Conservation (phyloP, 2,113 vertebrate genomes). For the Epinephelus lanceolatus region DNA sequence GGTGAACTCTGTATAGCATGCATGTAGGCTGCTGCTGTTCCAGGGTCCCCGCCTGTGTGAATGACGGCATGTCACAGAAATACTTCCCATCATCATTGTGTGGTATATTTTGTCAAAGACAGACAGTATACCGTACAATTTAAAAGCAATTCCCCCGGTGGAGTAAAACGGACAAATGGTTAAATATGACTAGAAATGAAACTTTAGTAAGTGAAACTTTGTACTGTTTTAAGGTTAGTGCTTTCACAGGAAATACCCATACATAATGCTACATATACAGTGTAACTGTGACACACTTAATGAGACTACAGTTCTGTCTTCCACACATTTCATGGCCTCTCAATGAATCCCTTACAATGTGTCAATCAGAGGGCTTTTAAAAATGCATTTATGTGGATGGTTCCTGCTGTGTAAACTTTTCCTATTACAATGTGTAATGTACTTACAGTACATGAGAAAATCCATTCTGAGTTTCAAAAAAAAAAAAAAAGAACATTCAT, state of each 20-base stretch:
- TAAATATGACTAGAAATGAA: too few species aligned
- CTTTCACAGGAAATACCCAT: slow-evolving; percentile 4
- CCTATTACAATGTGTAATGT: not conserved
- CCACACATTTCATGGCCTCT: slow-evolving; percentile 25
- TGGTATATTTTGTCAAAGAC: slow-evolving; percentile 45
- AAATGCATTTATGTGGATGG: slow-evolving; percentile 15
- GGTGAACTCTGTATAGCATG: not conserved
- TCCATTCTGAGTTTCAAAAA: not conserved
- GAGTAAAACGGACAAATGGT: slow-evolving; percentile 18
- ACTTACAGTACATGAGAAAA: not conserved
- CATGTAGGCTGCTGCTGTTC: slow-evolving; percentile 34
- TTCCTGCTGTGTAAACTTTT: not conserved
- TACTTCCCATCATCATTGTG: slow-evolving; percentile 60
- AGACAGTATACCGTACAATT: slow-evolving; percentile 47
- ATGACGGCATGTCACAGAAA: slow-evolving; percentile 70
- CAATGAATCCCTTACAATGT: slow-evolving; percentile 5
- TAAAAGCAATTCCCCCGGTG: slow-evolving; percentile 40
- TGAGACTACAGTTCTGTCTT: slow-evolving; percentile 20
- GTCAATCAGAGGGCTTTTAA: slow-evolving; percentile 30
- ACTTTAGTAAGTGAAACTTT: not conserved
- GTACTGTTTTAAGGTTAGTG: not conserved
- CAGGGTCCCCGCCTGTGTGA: slow-evolving; percentile 39
- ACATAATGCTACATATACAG: not conserved
- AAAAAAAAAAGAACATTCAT: not conserved
- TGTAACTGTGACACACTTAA: slow-evolving; percentile 20